Conservation (phyloP, 1,140 invertebrate species). For the Batillaria attramentaria region DNA sequence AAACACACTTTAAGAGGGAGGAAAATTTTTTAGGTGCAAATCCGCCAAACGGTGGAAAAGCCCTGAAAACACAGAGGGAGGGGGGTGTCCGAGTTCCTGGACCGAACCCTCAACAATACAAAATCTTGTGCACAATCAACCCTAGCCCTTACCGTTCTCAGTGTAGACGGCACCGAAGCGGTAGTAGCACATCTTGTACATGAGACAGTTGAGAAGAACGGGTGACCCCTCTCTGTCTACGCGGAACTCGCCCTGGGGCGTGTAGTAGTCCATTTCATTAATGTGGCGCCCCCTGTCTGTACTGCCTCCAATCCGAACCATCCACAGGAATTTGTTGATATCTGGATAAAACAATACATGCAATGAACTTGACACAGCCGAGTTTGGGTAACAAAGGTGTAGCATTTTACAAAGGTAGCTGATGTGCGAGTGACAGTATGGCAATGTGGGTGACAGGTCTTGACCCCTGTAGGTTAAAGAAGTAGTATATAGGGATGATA, state of each 20-base stretch:
- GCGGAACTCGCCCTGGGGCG: conserved; percentile 92
- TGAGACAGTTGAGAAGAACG: conserved; percentile 95
- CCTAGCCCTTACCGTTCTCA: conserved; percentile 83
- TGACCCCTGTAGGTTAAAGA: no score
- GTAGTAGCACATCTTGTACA: conserved; percentile 99
- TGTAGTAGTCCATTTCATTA: conserved; percentile 97
- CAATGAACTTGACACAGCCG: no score
- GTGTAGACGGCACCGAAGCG: conserved; percentile 97
- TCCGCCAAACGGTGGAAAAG: conserved; percentile 10
- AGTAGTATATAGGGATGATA: no score
- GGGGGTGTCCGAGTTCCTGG: no score
- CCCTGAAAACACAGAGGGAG: background rate
- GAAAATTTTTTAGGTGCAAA: no score
- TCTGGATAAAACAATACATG: no score
- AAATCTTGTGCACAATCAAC: background rate
- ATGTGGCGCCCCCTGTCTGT: conserved; percentile 95
- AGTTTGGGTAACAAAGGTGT: no score
- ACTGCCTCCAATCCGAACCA: conserved; percentile 98
- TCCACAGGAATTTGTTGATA: conserved; percentile 99
- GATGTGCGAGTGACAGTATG: no score
- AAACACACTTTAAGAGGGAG: no score
- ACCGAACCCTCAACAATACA: background rate
- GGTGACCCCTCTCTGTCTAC: conserved; percentile 95
- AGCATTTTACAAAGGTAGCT: no score
- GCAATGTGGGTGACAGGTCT: no score